A percentile compares a stretch with the other conserved stretches of the same genome.
phyloP scores from a whole-genome alignment of 2,888 invertebrate genomes.

The Alloplasta piceator region DNA sequence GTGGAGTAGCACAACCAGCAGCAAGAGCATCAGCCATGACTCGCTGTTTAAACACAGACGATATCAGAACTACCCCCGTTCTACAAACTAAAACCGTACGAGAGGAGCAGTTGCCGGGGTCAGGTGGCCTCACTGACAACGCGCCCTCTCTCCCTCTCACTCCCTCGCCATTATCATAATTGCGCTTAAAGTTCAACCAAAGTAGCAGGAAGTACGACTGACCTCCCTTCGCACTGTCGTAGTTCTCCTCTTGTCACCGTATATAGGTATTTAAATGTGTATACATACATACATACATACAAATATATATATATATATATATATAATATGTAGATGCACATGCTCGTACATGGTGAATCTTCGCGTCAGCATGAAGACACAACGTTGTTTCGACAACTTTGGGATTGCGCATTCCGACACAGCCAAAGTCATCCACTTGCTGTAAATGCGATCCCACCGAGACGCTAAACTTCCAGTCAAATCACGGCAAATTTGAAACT shows the following conservation, averaged over 20 bases:
- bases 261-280: slow-evolving; percentile 7
- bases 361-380: slow-evolving; percentile 44
- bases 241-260: slow-evolving; percentile 26
- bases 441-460: slow-evolving; percentile 23
- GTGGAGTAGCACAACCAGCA: slow-evolving; percentile 36
- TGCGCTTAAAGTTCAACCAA: slow-evolving; percentile 72
- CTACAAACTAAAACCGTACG: slow-evolving; percentile 59
- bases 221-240: slow-evolving; percentile 42
- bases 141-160: slow-evolving; percentile 35
- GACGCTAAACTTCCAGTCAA: slow-evolving; percentile 31
- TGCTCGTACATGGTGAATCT: slow-evolving; percentile 37
- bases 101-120: slow-evolving; percentile 61
- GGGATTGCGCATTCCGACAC: slow-evolving; percentile 41
- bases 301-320: slow-evolving; percentile 8
- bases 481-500: slow-evolving; percentile 25
- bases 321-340: not conserved
- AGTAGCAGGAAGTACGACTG: slow-evolving; percentile 59
- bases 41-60: slow-evolving; percentile 83
- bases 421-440: slow-evolving; percentile 13
- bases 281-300: not conserved
- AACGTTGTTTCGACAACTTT: slow-evolving; percentile 52
- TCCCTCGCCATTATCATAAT: slow-evolving; percentile 81
- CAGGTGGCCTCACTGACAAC: slow-evolving; percentile 72
- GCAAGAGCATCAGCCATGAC: slow-evolving; percentile 73
- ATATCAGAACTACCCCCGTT: slow-evolving; percentile 81